Base-by-base conservation (phyloP, 2,113 vertebrate genomes). In the Centropus bengalensis region DNA sequence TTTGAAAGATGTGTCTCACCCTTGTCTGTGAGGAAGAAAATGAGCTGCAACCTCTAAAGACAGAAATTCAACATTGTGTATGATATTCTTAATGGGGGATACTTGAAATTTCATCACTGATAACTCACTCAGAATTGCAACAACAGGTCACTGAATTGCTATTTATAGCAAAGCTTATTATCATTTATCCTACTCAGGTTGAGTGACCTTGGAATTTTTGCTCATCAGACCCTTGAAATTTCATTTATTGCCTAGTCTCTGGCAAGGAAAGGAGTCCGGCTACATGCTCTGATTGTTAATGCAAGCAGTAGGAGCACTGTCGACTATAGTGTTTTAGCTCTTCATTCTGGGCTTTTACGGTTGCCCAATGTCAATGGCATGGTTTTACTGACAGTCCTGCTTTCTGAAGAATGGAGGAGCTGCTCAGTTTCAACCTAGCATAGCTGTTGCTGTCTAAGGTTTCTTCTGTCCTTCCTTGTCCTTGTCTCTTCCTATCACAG, bases 171-270 rank as follows among this genome's bases (percentile, higher is more conserved):
- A 89, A 85, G 44, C 78, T 90, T 91, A 88, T 84, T 95, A 91
- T 58, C 36, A 92, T 96, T 91, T 96, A 75, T 71, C 42, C 83
- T 92, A 66, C 68, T 94, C 2, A 3, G 18, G 26, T 30, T 89
- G 59, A 85, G 55, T 3, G n/a, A 93, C 88, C 94, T 96, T 94
- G 86, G 80, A 68, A 91, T 73, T 80, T 95, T 89, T 96, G 83
- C 63, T 83, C 60, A 83, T 71, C 59, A 88, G 83, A 91, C 71
- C 81, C 56, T 91, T 95, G 86, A 91, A 96, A 94, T 94, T 91
- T 75, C 89, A 88, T 96, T 96, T 92, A 64, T 91, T 30, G n/a
- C 71, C 42, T 64, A 27, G 30, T 89, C 44, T 83, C 70, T 83
- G 63, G 68, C 81, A 88, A 78, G 36, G 40, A 52, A 91, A 87